These are phyloP conservation scores for Polypterus bichir DNA, from an alignment of 2,113 vertebrate species.

Conservation along the genomic window DNA sequence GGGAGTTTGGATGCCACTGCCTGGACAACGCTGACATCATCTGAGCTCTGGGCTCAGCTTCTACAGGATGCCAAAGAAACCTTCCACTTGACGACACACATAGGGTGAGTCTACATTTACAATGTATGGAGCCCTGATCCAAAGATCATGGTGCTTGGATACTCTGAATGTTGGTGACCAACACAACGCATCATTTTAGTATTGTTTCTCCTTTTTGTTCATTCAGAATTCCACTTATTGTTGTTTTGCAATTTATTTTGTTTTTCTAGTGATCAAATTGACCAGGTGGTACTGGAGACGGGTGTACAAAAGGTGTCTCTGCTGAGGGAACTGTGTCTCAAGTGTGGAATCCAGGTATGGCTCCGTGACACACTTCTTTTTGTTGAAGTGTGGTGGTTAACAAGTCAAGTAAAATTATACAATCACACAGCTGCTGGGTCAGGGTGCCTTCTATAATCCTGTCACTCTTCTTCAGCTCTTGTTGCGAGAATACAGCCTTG, in stretches of 20 bases:
- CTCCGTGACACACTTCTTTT: background rate
- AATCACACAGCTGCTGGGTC: too few relatives aligned
- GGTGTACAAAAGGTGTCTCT: constrained; percentile 58
- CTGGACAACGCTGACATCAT: constrained; percentile 48
- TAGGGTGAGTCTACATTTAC: constrained; percentile 34
- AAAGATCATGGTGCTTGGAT: too few relatives aligned
- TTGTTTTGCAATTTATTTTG: constrained; percentile 1
- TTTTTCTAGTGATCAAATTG: constrained; percentile 41
- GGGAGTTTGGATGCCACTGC: constrained; percentile 39
- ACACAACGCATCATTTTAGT: too few relatives aligned
- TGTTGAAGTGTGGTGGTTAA: too few relatives aligned
- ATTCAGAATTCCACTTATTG: background rate
- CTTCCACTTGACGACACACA: constrained; percentile 39
- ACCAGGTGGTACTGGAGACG: constrained; percentile 51
- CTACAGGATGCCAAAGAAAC: constrained; percentile 49
- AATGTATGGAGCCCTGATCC: too few relatives aligned
- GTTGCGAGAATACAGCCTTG: constrained; percentile 53
- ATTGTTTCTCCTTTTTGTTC: too few relatives aligned
- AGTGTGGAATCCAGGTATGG: constrained; percentile 61
- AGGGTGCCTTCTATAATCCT: background rate
- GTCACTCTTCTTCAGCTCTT: constrained; percentile 38
- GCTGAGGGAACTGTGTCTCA: constrained; percentile 60
- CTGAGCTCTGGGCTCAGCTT: constrained; percentile 57
- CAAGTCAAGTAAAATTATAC: too few relatives aligned
- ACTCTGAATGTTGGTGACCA: too few relatives aligned